phyloP scores from a whole-genome alignment of 2,888 invertebrate species.

The Helicoverpa assulta region DNA sequence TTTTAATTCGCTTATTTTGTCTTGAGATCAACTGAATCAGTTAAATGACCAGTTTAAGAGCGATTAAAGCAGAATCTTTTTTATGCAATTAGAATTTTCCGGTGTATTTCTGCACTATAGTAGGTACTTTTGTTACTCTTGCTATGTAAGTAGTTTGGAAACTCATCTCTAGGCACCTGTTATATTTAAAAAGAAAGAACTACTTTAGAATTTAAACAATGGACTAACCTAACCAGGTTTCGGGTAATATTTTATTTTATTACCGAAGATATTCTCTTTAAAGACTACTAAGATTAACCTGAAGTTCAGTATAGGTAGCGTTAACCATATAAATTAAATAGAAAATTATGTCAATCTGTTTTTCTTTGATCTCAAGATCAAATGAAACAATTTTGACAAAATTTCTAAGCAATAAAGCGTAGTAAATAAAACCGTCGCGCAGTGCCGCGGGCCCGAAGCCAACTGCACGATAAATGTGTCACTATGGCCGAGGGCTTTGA shows the following conservation, averaged over 20 bases:
- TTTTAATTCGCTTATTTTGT: constrained; percentile 9
- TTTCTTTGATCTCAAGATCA: constrained; percentile 64
- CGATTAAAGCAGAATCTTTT: background rate
- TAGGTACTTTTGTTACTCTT: too few species aligned
- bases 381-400: constrained; percentile 65
- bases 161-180: too few species aligned
- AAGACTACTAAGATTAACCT: constrained; percentile 50
- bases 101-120: too few species aligned
- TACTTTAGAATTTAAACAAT: background rate
- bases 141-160: too few species aligned
- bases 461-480: constrained; percentile 67
- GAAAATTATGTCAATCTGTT: constrained; percentile 63
- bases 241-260: too few species aligned
- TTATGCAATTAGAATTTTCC: background rate
- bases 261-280: constrained; percentile 4
- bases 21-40: constrained; percentile 4
- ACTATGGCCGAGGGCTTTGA: constrained; percentile 61
- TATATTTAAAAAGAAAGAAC: too few species aligned
- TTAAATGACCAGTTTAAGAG: background rate
- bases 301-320: constrained; percentile 35
- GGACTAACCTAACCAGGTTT: too few species aligned
- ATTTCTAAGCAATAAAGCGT: constrained; percentile 58
- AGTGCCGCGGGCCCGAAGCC: constrained; percentile 57
- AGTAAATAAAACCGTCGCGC: constrained; percentile 59
- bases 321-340: constrained; percentile 54